phyloP scores from a whole-genome alignment of 2,888 invertebrate species.

The Phrixothrix hirtus region DNA sequence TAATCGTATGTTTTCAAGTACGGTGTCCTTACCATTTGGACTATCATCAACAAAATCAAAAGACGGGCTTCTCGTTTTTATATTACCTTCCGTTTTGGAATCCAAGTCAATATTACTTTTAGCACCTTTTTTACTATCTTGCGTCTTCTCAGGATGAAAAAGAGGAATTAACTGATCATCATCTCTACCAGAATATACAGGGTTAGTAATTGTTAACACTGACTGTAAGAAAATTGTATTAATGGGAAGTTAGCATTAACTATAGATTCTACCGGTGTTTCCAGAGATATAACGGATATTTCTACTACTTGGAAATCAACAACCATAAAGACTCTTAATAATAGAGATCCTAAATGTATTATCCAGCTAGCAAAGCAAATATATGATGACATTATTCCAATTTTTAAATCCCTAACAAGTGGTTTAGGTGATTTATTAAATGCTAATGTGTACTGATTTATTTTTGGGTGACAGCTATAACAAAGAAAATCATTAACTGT shows the following conservation, averaged over 20 bases:
- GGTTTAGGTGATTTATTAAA: constrained; percentile 30
- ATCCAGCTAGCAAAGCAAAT: constrained; percentile 39
- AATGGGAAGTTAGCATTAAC: no score
- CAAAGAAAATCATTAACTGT: background rate
- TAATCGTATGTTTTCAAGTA: background rate
- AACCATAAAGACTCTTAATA: constrained; percentile 38
- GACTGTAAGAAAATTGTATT: background rate
- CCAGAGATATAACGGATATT: constrained; percentile 9
- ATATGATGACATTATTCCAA: constrained; percentile 12
- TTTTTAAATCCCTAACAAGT: constrained; percentile 22
- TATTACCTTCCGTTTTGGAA: no score
- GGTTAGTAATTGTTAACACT: background rate
- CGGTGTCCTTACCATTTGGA: background rate
- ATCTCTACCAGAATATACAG: background rate
- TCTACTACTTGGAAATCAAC: constrained; percentile 37
- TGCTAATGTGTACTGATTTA: constrained; percentile 42
- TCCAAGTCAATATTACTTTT: no score
- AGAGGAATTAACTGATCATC: no score
- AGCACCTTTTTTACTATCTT: no score
- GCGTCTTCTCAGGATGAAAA: no score
- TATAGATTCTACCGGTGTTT: no score
- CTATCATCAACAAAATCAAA: background rate
- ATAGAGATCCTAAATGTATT: constrained; percentile 33
- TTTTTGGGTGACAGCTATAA: constrained; percentile 39
- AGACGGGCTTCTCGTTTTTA: background rate